Evolutionary conservation across 1,140 invertebrate genomes (phyloP).

Genomic region (Halictus rubicundus): DNA sequence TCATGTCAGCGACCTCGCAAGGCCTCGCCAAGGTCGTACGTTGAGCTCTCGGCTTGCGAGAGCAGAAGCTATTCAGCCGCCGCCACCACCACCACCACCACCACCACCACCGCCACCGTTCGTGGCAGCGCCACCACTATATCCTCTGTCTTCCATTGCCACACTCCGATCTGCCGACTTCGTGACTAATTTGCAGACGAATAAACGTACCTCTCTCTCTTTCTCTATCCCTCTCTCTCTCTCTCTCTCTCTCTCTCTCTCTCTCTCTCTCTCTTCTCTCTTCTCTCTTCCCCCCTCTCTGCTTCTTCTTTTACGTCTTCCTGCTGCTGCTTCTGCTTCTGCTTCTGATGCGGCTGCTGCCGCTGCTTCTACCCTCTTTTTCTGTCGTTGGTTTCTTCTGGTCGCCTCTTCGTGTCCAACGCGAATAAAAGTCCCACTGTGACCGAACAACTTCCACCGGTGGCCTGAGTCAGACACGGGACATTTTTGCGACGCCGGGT

Average conservation of each 20-base stretch:
- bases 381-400: slow-evolving; percentile 5
- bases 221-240: no score
- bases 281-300: background rate
- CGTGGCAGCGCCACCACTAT: slow-evolving; percentile 46
- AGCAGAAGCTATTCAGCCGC: slow-evolving; percentile 72
- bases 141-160: slow-evolving; percentile 35
- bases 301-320: slow-evolving; percentile 13
- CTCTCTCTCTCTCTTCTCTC: background rate
- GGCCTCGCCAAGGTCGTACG: slow-evolving; percentile 79
- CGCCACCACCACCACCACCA: slow-evolving; percentile 39
- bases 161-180: slow-evolving; percentile 65
- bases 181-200: slow-evolving; percentile 74
- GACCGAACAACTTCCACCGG: slow-evolving; percentile 3
- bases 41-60: slow-evolving; percentile 73
- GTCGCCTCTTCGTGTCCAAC: slow-evolving; percentile 13
- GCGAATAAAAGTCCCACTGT: background rate
- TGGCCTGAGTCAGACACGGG: slow-evolving; percentile 8
- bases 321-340: background rate
- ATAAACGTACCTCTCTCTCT: slow-evolving; percentile 44
- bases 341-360: background rate
- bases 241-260: no score
- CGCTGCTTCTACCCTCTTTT: slow-evolving; percentile 19
- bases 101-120: slow-evolving; percentile 61
- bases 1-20: slow-evolving; percentile 79
- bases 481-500: background rate